phyloP scores from a whole-genome alignment of 2,888 invertebrate genomes.

The Diloba caeruleocephala region DNA sequence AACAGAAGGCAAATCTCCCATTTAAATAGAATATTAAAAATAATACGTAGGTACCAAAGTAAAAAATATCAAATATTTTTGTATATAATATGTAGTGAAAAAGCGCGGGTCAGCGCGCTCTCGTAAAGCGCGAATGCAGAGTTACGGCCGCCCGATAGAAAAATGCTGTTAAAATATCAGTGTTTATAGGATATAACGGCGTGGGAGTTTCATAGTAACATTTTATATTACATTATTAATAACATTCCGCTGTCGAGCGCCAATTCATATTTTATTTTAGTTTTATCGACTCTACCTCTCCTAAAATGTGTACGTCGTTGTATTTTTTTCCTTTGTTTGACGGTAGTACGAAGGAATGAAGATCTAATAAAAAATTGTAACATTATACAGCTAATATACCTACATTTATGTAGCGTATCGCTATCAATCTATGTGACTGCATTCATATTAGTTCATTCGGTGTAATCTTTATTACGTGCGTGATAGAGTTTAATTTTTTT shows the following conservation, averaged over 20 bases:
- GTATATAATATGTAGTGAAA: constrained; percentile 19
- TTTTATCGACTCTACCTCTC: too few species aligned
- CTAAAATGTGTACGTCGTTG: too few species aligned
- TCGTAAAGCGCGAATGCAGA: constrained; percentile 39
- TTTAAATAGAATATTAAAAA: neutral
- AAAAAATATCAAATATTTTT: constrained; percentile 23
- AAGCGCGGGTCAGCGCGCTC: constrained; percentile 19
- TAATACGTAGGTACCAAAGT: constrained; percentile 6
- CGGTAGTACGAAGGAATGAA: constrained; percentile 21
- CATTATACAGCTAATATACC: constrained; percentile 41
- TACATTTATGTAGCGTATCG: constrained; percentile 46
- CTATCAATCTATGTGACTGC: constrained; percentile 62
- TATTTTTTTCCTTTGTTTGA: neutral
- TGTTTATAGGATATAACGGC: constrained; percentile 51
- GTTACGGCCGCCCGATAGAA: constrained; percentile 44
- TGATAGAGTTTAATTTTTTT: constrained; percentile 60
- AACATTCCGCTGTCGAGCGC: constrained; percentile 31
- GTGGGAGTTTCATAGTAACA: constrained; percentile 42
- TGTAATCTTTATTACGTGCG: constrained; percentile 52
- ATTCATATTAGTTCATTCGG: constrained; percentile 43
- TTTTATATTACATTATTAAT: constrained; percentile 47
- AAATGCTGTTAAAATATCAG: constrained; percentile 51
- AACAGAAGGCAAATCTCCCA: too few species aligned
- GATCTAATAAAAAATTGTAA: constrained; percentile 37
- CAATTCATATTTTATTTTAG: constrained; percentile 35